phyloP scores from a whole-genome alignment of 2,113 vertebrate species.

The Hippocampus guttulatus region DNA sequence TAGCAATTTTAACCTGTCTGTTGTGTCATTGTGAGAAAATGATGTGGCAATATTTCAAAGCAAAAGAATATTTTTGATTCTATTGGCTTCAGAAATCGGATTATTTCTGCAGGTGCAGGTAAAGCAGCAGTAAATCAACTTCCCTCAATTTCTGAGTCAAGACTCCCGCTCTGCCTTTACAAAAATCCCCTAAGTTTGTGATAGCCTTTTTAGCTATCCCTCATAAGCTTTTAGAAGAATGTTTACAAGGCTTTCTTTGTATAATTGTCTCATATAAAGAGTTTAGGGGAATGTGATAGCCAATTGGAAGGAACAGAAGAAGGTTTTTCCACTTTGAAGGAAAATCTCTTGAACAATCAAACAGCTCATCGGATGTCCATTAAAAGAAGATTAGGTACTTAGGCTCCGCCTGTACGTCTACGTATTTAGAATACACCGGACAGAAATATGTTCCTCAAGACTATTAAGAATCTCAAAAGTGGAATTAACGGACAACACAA shows the following conservation, averaged over 20 bases:
- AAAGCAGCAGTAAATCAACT: neutral
- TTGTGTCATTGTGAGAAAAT: slow-evolving; percentile 6
- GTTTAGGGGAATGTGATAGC: slow-evolving; percentile 1
- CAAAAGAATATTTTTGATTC: slow-evolving; percentile 13
- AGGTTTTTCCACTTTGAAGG: neutral
- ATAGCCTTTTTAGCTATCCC: slow-evolving; percentile 9
- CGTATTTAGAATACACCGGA: neutral
- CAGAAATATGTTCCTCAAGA: neutral
- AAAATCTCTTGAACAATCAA: neutral
- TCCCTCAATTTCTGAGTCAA: neutral
- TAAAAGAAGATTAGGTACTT: neutral
- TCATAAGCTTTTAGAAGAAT: slow-evolving; percentile 9
- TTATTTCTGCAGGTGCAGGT: neutral
- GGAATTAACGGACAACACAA: neutral
- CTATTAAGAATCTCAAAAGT: neutral
- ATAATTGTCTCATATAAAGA: neutral
- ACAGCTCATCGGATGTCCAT: neutral
- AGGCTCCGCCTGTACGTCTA: neutral
- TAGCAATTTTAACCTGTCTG: neutral
- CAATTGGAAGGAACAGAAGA: neutral
- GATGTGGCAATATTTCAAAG: slow-evolving; percentile 1
- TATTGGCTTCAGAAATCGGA: neutral
- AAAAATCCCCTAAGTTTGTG: neutral
- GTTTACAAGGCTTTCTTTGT: slow-evolving; percentile 3
- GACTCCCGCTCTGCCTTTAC: neutral